Conservation (phyloP, 1,140 invertebrate species). For the Conus ventricosus region DNA sequence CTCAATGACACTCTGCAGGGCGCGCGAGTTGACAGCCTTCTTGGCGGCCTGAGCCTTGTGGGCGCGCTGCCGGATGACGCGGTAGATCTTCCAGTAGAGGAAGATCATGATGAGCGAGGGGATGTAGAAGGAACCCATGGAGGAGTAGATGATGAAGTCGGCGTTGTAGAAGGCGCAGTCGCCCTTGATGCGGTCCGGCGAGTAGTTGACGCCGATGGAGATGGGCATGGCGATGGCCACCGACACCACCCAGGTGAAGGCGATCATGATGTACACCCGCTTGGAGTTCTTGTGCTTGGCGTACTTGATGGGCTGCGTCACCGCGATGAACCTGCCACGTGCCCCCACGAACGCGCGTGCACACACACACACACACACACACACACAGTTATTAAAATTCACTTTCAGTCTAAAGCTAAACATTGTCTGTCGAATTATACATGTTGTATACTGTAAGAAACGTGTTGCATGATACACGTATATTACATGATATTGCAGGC, state of each 20-base stretch:
- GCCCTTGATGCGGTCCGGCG: conserved; percentile 58
- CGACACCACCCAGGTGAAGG: conserved; percentile 97
- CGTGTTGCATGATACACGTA: too few species aligned
- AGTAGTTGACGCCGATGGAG: conserved; percentile 91
- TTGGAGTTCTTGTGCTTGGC: conserved; percentile 98
- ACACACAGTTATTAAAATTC: too few species aligned
- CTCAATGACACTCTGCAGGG: conserved; percentile 66
- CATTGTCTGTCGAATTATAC: too few species aligned
- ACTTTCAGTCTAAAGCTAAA: too few species aligned
- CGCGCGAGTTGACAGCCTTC: conserved; percentile 44
- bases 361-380: neutral
- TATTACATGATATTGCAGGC: too few species aligned
- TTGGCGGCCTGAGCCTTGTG: conserved; percentile 80
- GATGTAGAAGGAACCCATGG: conserved; percentile 98
- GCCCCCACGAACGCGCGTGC: conserved; percentile 53
- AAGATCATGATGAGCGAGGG: conserved; percentile 99
- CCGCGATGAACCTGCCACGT: conserved; percentile 93
- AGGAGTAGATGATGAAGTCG: conserved; percentile 98
- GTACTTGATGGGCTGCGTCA: conserved; percentile 99
- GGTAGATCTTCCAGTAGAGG: conserved; percentile 98
- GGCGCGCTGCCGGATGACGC: conserved; percentile 88
- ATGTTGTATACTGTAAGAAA: too few species aligned
- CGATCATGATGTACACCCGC: conserved; percentile 95
- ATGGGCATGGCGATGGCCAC: conserved; percentile 97
- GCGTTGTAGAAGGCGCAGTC: conserved; percentile 96